Percentiles rank a stretch among this genome's conserved stretches.
Conservation (phyloP, 2,113 vertebrate species). For the Lagopus leucura region DNA sequence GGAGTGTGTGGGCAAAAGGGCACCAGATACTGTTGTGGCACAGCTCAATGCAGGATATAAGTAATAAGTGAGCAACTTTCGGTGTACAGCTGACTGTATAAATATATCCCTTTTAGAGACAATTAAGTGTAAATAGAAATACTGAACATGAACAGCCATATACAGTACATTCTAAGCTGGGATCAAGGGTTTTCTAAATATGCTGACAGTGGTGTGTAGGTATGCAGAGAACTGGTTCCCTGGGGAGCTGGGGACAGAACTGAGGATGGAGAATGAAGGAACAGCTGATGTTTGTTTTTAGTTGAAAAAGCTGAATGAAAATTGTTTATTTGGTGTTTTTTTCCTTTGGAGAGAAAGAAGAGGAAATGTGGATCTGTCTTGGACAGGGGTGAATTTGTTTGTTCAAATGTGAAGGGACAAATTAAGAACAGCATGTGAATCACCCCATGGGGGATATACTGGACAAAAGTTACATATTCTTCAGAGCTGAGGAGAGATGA, state of each 20-base stretch:
- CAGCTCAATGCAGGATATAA: not conserved
- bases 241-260: not conserved
- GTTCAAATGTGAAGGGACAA: not conserved
- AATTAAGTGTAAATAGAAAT: slow-evolving; percentile 5
- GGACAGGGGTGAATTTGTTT: not conserved
- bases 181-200: slow-evolving; percentile 56
- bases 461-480: not conserved
- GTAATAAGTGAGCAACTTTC: not conserved
- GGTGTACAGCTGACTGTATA: not conserved
- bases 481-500: not conserved
- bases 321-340: not conserved
- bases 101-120: slow-evolving; percentile 1
- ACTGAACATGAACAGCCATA: not conserved
- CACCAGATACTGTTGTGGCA: not conserved
- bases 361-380: not conserved
- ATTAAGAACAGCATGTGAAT: not conserved
- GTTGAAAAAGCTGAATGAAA: not conserved
- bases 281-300: not conserved
- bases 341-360: not conserved
- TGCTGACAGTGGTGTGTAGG: not conserved
- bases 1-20: not conserved
- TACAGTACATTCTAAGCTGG: not conserved
- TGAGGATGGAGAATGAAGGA: not conserved
- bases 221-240: not conserved
- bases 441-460: not conserved